Conservation (phyloP, 2,888 invertebrate species). For the Steromphala cineraria region DNA sequence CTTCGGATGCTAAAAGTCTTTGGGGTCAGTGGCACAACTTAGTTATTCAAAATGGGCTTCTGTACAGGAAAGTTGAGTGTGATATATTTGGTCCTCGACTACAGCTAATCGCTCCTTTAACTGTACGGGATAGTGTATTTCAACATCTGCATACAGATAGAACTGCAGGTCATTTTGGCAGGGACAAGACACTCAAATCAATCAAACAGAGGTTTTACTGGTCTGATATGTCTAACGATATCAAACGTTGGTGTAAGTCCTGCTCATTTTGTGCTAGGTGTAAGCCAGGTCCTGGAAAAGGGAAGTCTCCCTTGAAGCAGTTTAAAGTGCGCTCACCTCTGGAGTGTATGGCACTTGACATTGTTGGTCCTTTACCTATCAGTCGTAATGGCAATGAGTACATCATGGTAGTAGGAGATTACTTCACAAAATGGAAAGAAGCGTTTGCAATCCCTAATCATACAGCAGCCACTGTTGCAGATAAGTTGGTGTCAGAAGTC, state of each 20-base stretch:
- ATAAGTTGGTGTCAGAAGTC: neutral
- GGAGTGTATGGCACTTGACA: neutral
- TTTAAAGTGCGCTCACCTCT: neutral
- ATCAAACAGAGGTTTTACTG: too few species aligned
- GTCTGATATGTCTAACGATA: too few species aligned
- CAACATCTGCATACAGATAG: slow-evolving; percentile 1
- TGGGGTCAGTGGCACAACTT: too few species aligned
- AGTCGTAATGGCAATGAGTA: neutral
- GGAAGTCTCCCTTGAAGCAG: neutral
- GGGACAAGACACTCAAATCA: slow-evolving; percentile 16
- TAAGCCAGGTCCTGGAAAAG: neutral
- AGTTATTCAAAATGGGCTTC: neutral
- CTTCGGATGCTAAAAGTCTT: too few species aligned
- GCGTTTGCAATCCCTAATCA: neutral
- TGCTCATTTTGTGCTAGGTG: neutral
- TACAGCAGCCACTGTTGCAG: neutral
- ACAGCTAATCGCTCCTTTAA: neutral
- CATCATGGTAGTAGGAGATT: neutral
- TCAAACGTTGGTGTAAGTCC: too few species aligned
- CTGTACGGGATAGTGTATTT: neutral
- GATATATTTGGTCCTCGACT: too few species aligned
- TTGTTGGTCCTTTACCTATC: neutral
- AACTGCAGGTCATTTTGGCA: slow-evolving; percentile 21
- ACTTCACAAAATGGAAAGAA: too few species aligned
- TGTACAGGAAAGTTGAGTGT: too few species aligned